A percentile compares a stretch with the other conserved stretches of the same genome.
These are phyloP conservation scores for Oophaga pumilio DNA, from an alignment of 2,113 vertebrate genomes.

Conservation along the genomic window DNA sequence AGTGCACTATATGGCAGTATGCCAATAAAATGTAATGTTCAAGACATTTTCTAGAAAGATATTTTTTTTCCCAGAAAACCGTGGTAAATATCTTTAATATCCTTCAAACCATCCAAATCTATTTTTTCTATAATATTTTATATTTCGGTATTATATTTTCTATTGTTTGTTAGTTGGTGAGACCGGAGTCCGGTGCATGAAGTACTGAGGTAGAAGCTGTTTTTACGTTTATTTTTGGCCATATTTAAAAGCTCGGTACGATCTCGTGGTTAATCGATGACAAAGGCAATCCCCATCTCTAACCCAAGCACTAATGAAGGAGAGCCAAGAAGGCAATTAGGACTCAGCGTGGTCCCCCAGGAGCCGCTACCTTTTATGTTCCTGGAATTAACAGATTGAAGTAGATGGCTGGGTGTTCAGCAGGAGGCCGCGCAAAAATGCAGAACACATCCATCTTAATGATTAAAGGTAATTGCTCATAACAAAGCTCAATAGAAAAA, in stretches of 20 bases:
- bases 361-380: slow-evolving; percentile 29
- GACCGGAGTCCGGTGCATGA: not conserved
- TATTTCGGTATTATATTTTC: not conserved
- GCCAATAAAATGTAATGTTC: too few species aligned
- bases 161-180: not conserved
- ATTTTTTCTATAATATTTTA: too few species aligned
- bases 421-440: not conserved
- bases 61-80: too few species aligned
- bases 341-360: not conserved
- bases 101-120: too few species aligned
- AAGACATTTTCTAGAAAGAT: too few species aligned
- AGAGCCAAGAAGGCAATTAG: slow-evolving; percentile 51
- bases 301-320: not conserved
- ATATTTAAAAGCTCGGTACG: not conserved
- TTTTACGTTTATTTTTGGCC: not conserved
- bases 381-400: slow-evolving; percentile 22
- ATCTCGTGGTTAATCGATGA: not conserved
- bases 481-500: slow-evolving; percentile 10
- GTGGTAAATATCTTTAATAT: too few species aligned
- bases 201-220: not conserved
- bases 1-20: too few species aligned
- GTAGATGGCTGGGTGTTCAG: slow-evolving; percentile 2
- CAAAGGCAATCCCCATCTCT: not conserved
- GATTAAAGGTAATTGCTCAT: slow-evolving; percentile 19
- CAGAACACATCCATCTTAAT: not conserved